Percentiles rank a stretch among this genome's conserved stretches.
Evolutionary conservation across 2,797 vertebrate species (phyloP).

Genomic region (Delichon dasypus): DNA sequence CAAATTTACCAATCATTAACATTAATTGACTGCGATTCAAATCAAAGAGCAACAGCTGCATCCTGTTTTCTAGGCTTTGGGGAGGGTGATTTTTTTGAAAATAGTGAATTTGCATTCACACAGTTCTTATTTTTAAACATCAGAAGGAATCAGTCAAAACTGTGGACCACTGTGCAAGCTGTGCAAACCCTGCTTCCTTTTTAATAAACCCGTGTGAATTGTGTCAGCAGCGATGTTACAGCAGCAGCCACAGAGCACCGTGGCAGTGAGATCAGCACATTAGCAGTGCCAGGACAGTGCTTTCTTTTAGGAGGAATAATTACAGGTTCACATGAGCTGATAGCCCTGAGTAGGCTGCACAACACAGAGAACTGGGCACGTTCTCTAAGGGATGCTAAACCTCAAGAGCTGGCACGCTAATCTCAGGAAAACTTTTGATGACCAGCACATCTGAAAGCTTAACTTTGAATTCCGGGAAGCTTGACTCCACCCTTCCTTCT

Average conservation of each 20-base stretch:
- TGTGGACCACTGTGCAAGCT: not conserved
- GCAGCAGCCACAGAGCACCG: not conserved
- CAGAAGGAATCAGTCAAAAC: slow-evolving; percentile 42
- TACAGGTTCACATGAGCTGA: not conserved
- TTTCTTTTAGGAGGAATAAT: not conserved
- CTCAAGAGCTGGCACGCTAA: not conserved
- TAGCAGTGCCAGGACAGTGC: not conserved
- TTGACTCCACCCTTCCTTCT: not conserved
- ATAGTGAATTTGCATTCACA: slow-evolving; percentile 40
- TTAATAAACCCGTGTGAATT: not conserved
- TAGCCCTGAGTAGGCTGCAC: not conserved
- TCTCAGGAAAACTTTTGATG: slow-evolving; percentile 10
- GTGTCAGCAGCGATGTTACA: not conserved
- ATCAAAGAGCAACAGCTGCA: slow-evolving; percentile 43
- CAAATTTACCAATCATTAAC: slow-evolving; percentile 34
- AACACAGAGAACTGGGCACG: not conserved
- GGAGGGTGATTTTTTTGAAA: slow-evolving; percentile 33
- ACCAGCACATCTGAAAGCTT: not conserved
- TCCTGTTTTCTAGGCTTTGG: slow-evolving; percentile 24
- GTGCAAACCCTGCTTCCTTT: not conserved
- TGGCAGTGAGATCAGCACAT: not conserved
- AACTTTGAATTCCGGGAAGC: not conserved
- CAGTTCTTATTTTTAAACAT: slow-evolving; percentile 57
- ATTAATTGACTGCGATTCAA: slow-evolving; percentile 22
- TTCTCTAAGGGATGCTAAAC: not conserved